Evolutionary conservation across 2,797 vertebrate species (phyloP).

Genomic region (Tenualosa thibaudeaui): DNA sequence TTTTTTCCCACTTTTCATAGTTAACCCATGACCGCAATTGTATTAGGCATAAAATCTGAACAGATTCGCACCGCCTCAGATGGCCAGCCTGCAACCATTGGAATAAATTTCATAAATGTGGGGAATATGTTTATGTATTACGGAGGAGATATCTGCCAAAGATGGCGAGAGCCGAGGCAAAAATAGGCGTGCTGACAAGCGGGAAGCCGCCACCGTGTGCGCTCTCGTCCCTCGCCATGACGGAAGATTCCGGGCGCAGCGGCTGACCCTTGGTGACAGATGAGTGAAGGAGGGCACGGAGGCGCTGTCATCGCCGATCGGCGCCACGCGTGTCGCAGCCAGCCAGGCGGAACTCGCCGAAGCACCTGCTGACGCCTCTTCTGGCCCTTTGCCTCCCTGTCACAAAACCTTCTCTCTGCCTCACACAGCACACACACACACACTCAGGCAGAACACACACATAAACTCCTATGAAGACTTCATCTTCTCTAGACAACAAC

Average conservation of each 20-base stretch:
- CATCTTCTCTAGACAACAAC: not conserved
- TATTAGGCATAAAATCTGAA: constrained; percentile 67
- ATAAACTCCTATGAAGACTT: not conserved
- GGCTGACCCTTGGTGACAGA: constrained; percentile 71
- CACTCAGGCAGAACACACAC: constrained; percentile 24
- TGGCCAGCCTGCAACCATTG: not conserved
- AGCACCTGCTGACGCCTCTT: constrained; percentile 70
- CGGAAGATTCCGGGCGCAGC: constrained; percentile 20
- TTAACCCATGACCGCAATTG: constrained; percentile 66
- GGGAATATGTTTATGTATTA: not conserved
- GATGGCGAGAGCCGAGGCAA: not conserved
- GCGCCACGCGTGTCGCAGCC: constrained; percentile 43
- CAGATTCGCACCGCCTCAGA: constrained; percentile 51
- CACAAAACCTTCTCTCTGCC: constrained; percentile 41
- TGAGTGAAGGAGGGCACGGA: constrained; percentile 74
- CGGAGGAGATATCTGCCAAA: not conserved
- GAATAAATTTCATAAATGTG: constrained; percentile 12
- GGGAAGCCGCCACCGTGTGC: not conserved
- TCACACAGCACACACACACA: constrained; percentile 13
- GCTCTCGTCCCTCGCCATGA: constrained; percentile 17
- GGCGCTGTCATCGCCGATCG: constrained; percentile 70
- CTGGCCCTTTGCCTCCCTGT: constrained; percentile 62
- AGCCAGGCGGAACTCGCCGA: constrained; percentile 71
- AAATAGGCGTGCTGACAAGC: constrained; percentile 19
- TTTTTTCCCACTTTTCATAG: constrained; percentile 61